Base-by-base conservation (phyloP, 2,888 invertebrate species). In the Phyto melanocephala region DNA sequence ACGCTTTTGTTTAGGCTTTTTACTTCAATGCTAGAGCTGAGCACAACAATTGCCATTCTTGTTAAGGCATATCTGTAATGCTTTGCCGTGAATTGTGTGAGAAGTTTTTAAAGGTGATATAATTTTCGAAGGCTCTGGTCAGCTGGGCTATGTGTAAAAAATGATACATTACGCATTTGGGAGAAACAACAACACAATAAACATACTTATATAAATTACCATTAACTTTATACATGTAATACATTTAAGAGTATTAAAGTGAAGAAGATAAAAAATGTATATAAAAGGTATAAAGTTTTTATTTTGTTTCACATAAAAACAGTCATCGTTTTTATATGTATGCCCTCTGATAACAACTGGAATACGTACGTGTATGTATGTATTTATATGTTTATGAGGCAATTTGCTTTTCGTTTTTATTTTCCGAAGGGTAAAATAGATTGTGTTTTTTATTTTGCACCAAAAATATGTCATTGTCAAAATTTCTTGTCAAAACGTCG, bases 401-500 rank as follows among this genome's bases (percentile, higher is more conserved):
- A 28, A 3, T 5, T 28, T 28, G 28, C 28, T 28, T 28, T 6
- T 3, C 28, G 28, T 28, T 28, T n/a, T n/a, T n/a, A 6, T 5
- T 28, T 6, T 28, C 4, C 28, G 28, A 28, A 28, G 6, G 28
- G 3, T 28, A 5, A 28, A 28, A 6, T 62, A 22, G 13, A 11
- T 22, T 50, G 2, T 50, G 2, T 65, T 50, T 37, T 24, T 60
- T 35, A 13, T 11, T 17, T 62, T 42, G 6, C 28, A 3, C 6
- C 5, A 45, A 63, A 58, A 37, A 65, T 65, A 65, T 65, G 50
- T 65, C 50, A 35, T 58, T 58, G 58, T 58, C 54, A 56, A 28
- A 62, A 42, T 28, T 45, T 28, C 24, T 15, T 62, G 62, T 62
- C 35, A 65, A 65, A 65, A 65, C 35, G 35, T 37, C 6, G 8